Evolutionary conservation across 1,140 invertebrate genomes (phyloP).

Genomic region (Eueides isabella): DNA sequence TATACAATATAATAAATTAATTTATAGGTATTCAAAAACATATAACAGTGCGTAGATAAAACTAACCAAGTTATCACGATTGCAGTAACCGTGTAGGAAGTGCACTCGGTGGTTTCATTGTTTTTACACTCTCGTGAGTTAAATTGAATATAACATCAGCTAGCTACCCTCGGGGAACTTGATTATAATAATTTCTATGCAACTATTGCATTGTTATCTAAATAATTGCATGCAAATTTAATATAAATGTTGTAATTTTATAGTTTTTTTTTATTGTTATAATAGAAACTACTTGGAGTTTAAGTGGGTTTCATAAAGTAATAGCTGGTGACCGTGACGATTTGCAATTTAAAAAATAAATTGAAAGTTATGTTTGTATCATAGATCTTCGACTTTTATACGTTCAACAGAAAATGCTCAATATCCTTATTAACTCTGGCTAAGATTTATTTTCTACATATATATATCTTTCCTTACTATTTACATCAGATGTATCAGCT

Average conservation of each 20-base stretch:
- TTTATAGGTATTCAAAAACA: neutral
- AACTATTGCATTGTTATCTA: slow-evolving; percentile 9
- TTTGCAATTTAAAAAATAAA: no score
- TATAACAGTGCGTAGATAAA: neutral
- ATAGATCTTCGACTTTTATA: no score
- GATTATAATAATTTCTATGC: slow-evolving; percentile 11
- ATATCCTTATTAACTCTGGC: no score
- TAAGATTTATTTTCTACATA: no score
- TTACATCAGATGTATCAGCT: no score
- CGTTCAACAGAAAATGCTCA: no score
- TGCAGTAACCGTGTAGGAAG: slow-evolving; percentile 34
- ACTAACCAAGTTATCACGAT: slow-evolving; percentile 12
- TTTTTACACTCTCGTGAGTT: slow-evolving; percentile 22
- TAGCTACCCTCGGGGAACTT: neutral
- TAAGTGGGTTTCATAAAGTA: no score
- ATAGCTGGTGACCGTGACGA: no score
- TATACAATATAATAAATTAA: no score
- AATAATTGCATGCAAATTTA: slow-evolving; percentile 4
- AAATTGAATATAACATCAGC: slow-evolving; percentile 14
- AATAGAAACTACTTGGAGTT: neutral
- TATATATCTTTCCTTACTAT: no score
- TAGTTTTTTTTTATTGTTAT: neutral
- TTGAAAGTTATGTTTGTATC: no score
- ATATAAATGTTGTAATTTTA: neutral
- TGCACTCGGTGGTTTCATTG: slow-evolving; percentile 36